Percentiles rank a stretch among this genome's conserved stretches.
phyloP scores from a whole-genome alignment of 2,797 vertebrate species.

The Pempheris klunzingeri region DNA sequence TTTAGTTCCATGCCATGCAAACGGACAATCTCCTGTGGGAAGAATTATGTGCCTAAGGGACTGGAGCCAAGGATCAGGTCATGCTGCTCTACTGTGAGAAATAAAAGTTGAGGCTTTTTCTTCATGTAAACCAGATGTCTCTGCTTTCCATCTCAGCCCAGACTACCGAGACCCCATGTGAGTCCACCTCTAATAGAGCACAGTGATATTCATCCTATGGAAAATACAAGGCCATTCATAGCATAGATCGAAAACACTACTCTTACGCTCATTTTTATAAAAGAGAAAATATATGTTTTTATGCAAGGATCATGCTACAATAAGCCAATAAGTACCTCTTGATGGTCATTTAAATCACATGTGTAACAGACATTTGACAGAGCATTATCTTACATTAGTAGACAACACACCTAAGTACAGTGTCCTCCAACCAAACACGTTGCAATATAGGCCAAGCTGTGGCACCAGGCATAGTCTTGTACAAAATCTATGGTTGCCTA shows the following conservation, averaged over 20 bases:
- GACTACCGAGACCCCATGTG: slow-evolving; percentile 59
- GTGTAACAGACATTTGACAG: background rate
- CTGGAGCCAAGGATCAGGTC: slow-evolving; percentile 82
- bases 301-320: background rate
- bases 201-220: slow-evolving; percentile 51
- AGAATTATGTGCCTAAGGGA: slow-evolving; percentile 81
- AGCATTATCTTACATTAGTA: no score
- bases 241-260: slow-evolving; percentile 33
- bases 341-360: slow-evolving; percentile 2
- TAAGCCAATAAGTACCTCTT: background rate
- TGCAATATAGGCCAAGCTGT: background rate
- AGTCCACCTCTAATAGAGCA: slow-evolving; percentile 37
- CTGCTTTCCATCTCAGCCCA: slow-evolving; percentile 75
- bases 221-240: slow-evolving; percentile 35
- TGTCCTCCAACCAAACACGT: background rate
- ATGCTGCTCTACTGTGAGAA: slow-evolving; percentile 82
- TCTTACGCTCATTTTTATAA: slow-evolving; percentile 32
- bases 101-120: slow-evolving; percentile 74
- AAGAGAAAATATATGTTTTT: slow-evolving; percentile 19
- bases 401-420: background rate
- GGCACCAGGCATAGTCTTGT: background rate
- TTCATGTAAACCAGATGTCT: slow-evolving; percentile 88
- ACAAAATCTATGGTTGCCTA: background rate
- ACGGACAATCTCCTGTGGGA: slow-evolving; percentile 76
- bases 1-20: slow-evolving; percentile 69